Conservation (phyloP, 2,113 vertebrate species). For the Coptodon rendalli region DNA sequence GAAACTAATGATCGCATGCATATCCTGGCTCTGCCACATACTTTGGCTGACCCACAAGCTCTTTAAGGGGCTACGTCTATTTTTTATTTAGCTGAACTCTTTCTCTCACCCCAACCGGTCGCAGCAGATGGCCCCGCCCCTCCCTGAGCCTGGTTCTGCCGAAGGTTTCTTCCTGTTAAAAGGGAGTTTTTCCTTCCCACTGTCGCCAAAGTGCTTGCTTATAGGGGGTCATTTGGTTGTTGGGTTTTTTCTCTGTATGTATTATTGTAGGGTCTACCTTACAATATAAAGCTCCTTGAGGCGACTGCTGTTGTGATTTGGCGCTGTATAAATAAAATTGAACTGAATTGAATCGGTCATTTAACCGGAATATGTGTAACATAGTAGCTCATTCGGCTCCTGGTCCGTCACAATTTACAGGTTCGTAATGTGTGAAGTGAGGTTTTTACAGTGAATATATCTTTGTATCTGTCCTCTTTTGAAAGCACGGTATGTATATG, state of each 20-base stretch:
- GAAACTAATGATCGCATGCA: background rate
- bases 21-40: background rate
- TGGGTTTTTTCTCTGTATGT: background rate
- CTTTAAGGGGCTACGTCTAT: background rate
- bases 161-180: background rate
- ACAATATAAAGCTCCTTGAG: background rate
- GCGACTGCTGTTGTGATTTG: background rate
- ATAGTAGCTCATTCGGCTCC: rapidly evolving
- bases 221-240: rapidly evolving
- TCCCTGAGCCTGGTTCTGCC: rapidly evolving
- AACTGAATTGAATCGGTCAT: background rate
- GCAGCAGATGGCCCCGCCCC: background rate
- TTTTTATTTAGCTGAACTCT: background rate
- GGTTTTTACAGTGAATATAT: background rate
- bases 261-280: rapidly evolving
- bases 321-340: background rate
- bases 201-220: background rate
- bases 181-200: background rate
- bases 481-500: background rate
- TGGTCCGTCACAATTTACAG: background rate
- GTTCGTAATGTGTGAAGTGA: background rate
- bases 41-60: background rate
- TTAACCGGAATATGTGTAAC: background rate
- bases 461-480: background rate
- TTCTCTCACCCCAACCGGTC: rapidly evolving